Conservation (phyloP, 2,797 vertebrate genomes). For the Pelochelys cantorii region DNA sequence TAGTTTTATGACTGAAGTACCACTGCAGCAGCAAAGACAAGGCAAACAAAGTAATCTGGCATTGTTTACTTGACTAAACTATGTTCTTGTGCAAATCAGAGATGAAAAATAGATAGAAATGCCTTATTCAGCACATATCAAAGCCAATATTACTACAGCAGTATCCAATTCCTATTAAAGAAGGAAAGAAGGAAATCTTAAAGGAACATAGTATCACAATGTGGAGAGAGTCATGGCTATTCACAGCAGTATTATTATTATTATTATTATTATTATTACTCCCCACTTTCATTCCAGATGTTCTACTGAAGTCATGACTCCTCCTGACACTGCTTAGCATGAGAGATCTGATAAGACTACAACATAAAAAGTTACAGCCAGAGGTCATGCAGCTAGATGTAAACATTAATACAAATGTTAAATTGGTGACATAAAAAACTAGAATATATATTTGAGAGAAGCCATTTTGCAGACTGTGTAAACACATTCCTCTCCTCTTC, state of each 20-base stretch:
- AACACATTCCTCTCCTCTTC: neutral
- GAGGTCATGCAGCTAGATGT: neutral
- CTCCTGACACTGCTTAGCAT: neutral
- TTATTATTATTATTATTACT: neutral
- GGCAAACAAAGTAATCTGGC: neutral
- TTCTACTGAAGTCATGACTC: neutral
- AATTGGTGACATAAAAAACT: neutral
- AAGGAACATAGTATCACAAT: neutral
- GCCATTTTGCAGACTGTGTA: neutral
- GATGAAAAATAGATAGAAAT: neutral
- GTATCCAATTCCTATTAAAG: neutral
- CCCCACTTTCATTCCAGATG: neutral
- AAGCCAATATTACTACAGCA: neutral
- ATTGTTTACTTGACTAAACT: conserved; percentile 49
- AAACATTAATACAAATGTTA: neutral
- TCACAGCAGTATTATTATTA: neutral
- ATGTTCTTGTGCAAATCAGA: conserved; percentile 22
- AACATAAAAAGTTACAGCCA: neutral
- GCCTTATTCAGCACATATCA: neutral
- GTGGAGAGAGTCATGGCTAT: neutral
- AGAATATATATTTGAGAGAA: neutral
- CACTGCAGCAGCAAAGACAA: conserved; percentile 14
- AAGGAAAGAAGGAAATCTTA: neutral
- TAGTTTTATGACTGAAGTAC: conserved; percentile 51
- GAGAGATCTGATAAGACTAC: neutral